Evolutionary conservation across 2,113 vertebrate species (phyloP), one percentile per base, ranked within the genome.

Genomic region (Laticauda laticaudata): DNA sequence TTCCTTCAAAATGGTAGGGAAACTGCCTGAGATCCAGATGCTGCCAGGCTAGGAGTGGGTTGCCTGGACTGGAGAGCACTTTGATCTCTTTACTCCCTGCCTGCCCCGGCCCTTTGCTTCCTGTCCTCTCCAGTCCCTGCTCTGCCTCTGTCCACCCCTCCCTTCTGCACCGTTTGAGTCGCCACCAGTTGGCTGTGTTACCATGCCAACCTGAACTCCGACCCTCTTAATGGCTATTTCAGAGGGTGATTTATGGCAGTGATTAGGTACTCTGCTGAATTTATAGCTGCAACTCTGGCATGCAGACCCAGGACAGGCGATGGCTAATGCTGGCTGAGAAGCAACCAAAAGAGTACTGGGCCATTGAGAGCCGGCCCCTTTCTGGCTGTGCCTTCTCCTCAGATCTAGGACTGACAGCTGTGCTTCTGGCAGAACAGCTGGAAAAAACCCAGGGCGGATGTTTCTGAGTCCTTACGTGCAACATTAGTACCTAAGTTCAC

Each of bases 171-270:
- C 23, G 29, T 89, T 87, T 85, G 90, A 91, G 87, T 86, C 69
- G 81, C 57, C 91, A 93, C 51, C 91, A 93, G 91, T 93, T 93
- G 54, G 64, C 86, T 86, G 94, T 86, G 95, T 95, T 95, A 91
- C 93, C 91, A 95, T 95, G 90, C 91, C 94, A 95, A 95, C 94
- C 88, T 92, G 93, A 90, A 91, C 94, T 92, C 88, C n/a, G 34
- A 90, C 91, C 91, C 90, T 90, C 93, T 94, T 95, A 95, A 95
- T 93, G 94, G 95, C 94, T 94, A 92, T 94, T 94, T 93, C 94
- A 95, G 94, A 86, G 90, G 85, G 90, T 95, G 94, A 95, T 95
- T 95, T 95, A 95, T 93, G 90, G 87, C 89, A 2, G 61, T 87
- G 93, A 95, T 95, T 95, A 95, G 91, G 87, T 48, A 51, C 87